Evolutionary conservation across 2,888 invertebrate genomes (phyloP).

Genomic region (Andrena camellia): DNA sequence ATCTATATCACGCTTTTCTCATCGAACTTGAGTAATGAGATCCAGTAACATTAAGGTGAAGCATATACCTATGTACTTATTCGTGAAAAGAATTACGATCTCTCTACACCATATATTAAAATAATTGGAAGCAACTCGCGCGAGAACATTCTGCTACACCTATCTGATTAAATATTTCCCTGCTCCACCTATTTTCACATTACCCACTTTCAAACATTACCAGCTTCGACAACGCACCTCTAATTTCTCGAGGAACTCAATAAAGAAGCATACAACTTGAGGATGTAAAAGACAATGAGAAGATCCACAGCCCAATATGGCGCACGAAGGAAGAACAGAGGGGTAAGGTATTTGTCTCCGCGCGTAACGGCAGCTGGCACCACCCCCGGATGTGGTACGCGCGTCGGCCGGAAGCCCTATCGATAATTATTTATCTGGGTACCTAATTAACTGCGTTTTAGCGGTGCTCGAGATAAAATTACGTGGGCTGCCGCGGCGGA

Average conservation of each 20-base stretch:
- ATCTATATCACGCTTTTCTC: neutral
- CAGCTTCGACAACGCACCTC: no score
- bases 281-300: conserved; percentile 1
- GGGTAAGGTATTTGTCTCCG: conserved; percentile 30
- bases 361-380: conserved; percentile 67
- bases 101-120: no score
- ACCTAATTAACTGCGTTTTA: conserved; percentile 78
- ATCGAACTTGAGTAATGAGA: neutral
- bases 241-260: neutral
- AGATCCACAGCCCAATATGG: neutral
- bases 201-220: no score
- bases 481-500: conserved; percentile 36
- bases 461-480: conserved; percentile 69
- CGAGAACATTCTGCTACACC: neutral
- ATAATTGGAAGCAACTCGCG: neutral
- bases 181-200: neutral
- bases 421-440: conserved; percentile 77
- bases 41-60: neutral
- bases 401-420: conserved; percentile 70
- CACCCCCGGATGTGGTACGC: conserved; percentile 76
- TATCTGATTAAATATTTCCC: conserved; percentile 1
- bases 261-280: neutral
- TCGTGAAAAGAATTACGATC: neutral
- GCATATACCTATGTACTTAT: neutral
- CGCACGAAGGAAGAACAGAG: neutral